Evolutionary conservation across 2,113 vertebrate species (phyloP), one percentile per base, ranked within the genome.

Genomic region (Chaenocephalus aceratus): DNA sequence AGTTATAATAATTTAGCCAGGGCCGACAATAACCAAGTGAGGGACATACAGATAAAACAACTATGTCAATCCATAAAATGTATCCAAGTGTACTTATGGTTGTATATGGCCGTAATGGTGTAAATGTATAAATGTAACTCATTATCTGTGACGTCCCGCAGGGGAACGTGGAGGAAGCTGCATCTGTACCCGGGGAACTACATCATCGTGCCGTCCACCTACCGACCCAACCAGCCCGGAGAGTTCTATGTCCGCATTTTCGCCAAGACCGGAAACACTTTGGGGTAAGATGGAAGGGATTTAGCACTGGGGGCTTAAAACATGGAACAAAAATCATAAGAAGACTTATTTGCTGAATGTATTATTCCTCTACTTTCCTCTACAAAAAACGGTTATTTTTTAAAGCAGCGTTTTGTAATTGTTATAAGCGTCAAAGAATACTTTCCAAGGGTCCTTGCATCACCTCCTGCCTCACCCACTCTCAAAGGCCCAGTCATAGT

Each of bases 231-330:
- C 90, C 79, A 86, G 72, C 75, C 91, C 0, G 95, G 92, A 64
- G 94, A 95, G 5, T 95, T 96, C 84, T 95, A 94, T 53, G 69
- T 96, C 23, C 94, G 96, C 62, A 90, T 95, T 70, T 95, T 94
- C 66, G 94, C 95, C 85, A 95, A 96, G 87, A 93, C 83, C 0
- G 93, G 90, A 86, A 95, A 95, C 90, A 93, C 91, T 36, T 88
- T 95, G 26, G 94, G 93, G 95, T 96, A 83, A 86, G 84, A 63
- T 15, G 11, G 16, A 51, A 8, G 6, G 57, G 58, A 78, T 63
- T 51, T 48, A 15, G 4, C 12, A 46, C 23, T 18, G 7, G 72
- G 1, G 21, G 4, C 5, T 10, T 21, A 46, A 48, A 71, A 61
- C 5, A 10, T 15, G 1, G 15, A 13, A 36, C 13, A 52, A 56